Evolutionary conservation across 2,888 invertebrate genomes (phyloP).

Genomic region (Dendrolimus houi): DNA sequence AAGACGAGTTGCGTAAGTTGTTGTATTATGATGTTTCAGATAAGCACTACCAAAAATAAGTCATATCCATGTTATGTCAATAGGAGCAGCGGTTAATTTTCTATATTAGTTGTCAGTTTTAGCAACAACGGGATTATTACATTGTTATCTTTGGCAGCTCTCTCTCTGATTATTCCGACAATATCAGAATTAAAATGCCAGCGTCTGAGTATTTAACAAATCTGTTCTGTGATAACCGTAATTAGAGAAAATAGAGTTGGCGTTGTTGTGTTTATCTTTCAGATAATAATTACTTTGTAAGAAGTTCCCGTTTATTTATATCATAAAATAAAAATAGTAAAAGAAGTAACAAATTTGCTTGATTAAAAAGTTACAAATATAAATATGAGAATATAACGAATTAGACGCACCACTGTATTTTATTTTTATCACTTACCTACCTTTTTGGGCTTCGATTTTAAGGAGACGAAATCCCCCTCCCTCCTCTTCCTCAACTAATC

Average conservation of each 20-base stretch:
- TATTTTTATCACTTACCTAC: too few relatives aligned
- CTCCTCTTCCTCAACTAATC: too few relatives aligned
- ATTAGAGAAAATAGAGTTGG: neutral
- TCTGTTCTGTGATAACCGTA: constrained; percentile 6
- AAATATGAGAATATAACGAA: too few relatives aligned
- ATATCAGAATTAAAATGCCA: constrained; percentile 23
- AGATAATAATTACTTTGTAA: neutral
- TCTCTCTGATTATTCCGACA: constrained; percentile 31
- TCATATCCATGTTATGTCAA: constrained; percentile 18
- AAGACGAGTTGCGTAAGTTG: too few relatives aligned
- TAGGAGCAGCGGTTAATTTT: constrained; percentile 33
- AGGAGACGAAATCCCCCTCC: too few relatives aligned
- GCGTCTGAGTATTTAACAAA: constrained; percentile 17
- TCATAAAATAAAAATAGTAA: too few relatives aligned
- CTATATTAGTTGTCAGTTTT: constrained; percentile 42
- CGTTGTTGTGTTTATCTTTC: neutral
- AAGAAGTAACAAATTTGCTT: too few relatives aligned
- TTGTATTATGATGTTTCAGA: too few relatives aligned
- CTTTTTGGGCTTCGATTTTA: too few relatives aligned
- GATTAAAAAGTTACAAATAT: too few relatives aligned
- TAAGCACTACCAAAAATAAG: neutral
- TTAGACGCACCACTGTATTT: too few relatives aligned
- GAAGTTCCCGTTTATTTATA: constrained; percentile 21
- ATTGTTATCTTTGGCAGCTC: constrained; percentile 31
- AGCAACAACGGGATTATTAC: constrained; percentile 43